These are phyloP conservation scores for Glaucopsyche alexis DNA, from an alignment of 2,888 invertebrate species.

Conservation along the genomic window DNA sequence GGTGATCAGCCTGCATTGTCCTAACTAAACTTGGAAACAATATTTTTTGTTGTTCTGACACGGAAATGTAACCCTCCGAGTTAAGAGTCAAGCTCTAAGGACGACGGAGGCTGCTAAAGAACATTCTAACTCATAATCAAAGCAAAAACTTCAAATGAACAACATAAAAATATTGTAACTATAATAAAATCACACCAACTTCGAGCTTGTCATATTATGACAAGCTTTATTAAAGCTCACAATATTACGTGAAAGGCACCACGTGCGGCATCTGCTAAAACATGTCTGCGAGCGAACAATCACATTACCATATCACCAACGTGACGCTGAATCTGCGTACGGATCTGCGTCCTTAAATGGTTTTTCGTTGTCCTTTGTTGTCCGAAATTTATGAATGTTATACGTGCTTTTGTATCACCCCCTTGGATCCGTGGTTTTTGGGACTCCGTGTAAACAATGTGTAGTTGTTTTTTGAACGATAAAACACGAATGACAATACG, in stretches of 20 bases:
- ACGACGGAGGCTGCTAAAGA: no score
- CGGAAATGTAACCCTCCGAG: no score
- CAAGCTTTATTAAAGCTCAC: no score
- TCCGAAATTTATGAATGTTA: constrained; percentile 72
- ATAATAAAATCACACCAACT: background rate
- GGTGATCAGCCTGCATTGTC: no score
- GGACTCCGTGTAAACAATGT: constrained; percentile 63
- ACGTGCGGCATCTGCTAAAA: constrained; percentile 17
- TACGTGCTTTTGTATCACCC: constrained; percentile 65
- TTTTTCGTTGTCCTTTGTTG: constrained; percentile 73
- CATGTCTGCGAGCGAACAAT: constrained; percentile 53
- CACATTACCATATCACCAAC: constrained; percentile 79
- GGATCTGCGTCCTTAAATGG: constrained; percentile 62
- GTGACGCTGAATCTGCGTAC: constrained; percentile 71
- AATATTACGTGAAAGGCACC: background rate
- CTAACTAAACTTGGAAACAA: no score
- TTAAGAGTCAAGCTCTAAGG: no score
- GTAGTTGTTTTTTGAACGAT: constrained; percentile 51
- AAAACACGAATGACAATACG: constrained; percentile 22
- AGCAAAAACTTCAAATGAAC: no score
- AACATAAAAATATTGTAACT: background rate
- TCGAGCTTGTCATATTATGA: background rate
- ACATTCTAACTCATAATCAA: no score
- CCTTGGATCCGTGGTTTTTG: constrained; percentile 54
- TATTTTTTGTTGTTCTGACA: no score